These are phyloP conservation scores for Chymomyza costata DNA, from an alignment of 1,140 invertebrate species.

Conservation along the genomic window DNA sequence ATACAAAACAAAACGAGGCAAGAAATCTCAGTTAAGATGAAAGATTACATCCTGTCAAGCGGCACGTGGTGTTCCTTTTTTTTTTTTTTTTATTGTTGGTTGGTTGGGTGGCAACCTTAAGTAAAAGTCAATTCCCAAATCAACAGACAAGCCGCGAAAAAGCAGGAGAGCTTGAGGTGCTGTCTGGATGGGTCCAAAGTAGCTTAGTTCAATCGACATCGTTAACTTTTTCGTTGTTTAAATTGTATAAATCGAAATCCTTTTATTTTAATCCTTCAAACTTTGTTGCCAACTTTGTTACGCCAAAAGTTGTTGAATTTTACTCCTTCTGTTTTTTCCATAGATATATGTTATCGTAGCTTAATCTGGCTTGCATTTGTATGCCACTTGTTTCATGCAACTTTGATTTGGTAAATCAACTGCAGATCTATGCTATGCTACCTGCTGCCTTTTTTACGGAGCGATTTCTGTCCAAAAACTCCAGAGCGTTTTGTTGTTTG, in stretches of 20 bases:
- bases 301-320: constrained; percentile 10
- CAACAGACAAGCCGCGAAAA: constrained; percentile 28
- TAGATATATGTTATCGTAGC: constrained; percentile 21
- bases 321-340: constrained; percentile 3
- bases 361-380: constrained; percentile 41
- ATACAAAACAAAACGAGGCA: constrained; percentile 5
- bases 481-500: constrained; percentile 20
- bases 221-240: constrained; percentile 46
- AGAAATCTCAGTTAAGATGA: constrained; percentile 63
- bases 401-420: constrained; percentile 65
- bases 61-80: constrained; percentile 6
- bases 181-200: constrained; percentile 33
- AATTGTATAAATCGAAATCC: constrained; percentile 67
- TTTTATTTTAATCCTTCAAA: constrained; percentile 55
- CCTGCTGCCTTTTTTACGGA: background rate
- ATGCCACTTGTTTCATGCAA: constrained; percentile 61
- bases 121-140: constrained; percentile 67
- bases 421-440: no score
- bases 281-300: constrained; percentile 27
- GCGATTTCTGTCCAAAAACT: constrained; percentile 18
- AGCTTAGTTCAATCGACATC: constrained; percentile 66
- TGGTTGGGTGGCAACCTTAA: constrained; percentile 24
- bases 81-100: no score
- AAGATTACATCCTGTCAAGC: constrained; percentile 54
- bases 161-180: constrained; percentile 3